phyloP scores from a whole-genome alignment of 2,797 vertebrate species.

The Setipinna tenuifilis region DNA sequence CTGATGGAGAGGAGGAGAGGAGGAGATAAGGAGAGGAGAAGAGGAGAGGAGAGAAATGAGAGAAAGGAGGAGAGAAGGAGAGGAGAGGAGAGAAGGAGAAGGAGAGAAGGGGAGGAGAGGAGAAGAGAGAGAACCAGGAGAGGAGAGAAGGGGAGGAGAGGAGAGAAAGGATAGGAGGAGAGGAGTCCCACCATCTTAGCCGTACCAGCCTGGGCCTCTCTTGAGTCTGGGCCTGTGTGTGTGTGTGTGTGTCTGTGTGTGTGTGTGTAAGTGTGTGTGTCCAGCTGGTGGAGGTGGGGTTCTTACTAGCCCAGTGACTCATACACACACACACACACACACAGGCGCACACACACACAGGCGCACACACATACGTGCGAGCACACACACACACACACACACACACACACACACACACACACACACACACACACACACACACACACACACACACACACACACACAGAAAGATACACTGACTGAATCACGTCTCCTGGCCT shows the following conservation, averaged over 20 bases:
- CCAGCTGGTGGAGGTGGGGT: background rate
- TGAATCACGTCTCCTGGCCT: background rate
- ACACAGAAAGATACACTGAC: background rate
- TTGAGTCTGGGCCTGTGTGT: background rate
- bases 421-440: slow-evolving; percentile 1
- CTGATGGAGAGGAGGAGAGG: background rate
- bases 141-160: too few relatives aligned
- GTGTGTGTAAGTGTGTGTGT: background rate
- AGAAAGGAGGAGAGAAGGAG: too few relatives aligned
- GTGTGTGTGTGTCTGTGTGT: background rate
- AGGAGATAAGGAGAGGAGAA: too few relatives aligned
- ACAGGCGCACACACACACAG: background rate
- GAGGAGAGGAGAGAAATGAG: background rate
- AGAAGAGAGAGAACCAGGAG: too few relatives aligned
- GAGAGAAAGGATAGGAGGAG: background rate
- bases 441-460: slow-evolving; percentile 14
- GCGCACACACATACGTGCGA: too few relatives aligned
- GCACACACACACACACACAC: slow-evolving; percentile 2
- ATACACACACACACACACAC: background rate
- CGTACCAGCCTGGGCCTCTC: background rate
- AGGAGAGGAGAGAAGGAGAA: background rate
- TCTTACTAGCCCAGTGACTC: background rate
- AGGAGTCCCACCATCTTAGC: background rate
- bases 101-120: too few relatives aligned
- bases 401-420: background rate